Evolutionary conservation across 2,888 invertebrate genomes (phyloP), one percentile per base, ranked within the genome.

Genomic region (Suillia variegata): DNA sequence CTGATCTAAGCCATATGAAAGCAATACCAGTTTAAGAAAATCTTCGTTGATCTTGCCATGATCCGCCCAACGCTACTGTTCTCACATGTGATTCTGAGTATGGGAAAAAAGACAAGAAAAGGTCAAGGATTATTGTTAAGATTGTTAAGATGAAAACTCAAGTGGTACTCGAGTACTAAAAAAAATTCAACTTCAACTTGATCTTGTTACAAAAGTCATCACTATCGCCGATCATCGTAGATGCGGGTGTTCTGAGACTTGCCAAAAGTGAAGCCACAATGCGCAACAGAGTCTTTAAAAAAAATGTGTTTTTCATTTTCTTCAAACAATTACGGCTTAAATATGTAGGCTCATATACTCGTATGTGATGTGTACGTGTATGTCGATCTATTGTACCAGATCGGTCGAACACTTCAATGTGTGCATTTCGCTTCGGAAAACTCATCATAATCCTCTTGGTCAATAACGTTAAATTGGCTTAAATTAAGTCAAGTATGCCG

Each of bases 401-500:
- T n/a, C n/a, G n/a, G n/a, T n/a, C n/a, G n/a, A n/a, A n/a, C n/a
- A n/a, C n/a, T n/a, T n/a, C n/a, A n/a, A n/a, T n/a, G n/a, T n/a
- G n/a, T n/a, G n/a, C n/a, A n/a, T n/a, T n/a, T n/a, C n/a, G n/a
- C n/a, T n/a, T n/a, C n/a, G n/a, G n/a, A n/a, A n/a, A n/a, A 58
- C 49, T 51, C 49, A 50, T 34, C 34, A 53, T 13, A 72, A 69
- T 67, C 71, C 66, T 56, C 62, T 55, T 67, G 61, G 65, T 74
- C 65, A 71, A 70, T 67, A 70, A 61, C 67, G 68, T 71, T 65
- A 75, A 81, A 81, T 81, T 80, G 81, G 81, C 80, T 81, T 80
- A 81, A 76, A 81, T 78, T 73, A 79, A 81, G 81, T 81, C 81
- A 80, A 81, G 80, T 80, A 79, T 78, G 73, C 63, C 61, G 65